Evolutionary conservation across 1,140 invertebrate species (phyloP).

Genomic region (Paracyclopina nana): DNA sequence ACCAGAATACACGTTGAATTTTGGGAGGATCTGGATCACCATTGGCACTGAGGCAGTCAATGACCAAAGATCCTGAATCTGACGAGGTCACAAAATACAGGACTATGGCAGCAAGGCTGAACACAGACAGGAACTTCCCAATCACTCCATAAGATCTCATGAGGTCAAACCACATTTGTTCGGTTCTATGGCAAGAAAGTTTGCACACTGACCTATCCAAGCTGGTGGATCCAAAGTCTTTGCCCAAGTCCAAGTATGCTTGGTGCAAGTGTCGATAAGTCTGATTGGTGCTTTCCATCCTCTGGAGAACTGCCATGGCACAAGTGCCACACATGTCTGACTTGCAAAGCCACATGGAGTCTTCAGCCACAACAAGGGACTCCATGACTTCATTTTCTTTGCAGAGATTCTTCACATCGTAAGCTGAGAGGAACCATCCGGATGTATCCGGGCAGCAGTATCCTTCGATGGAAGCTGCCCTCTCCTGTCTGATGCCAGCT

Average conservation of each 20-base stretch:
- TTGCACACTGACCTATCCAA: background rate
- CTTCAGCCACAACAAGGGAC: background rate
- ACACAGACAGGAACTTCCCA: constrained; percentile 5
- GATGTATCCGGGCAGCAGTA: constrained; percentile 6
- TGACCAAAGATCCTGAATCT: constrained; percentile 16
- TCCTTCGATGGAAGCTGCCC: background rate
- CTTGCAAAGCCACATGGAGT: background rate
- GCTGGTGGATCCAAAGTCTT: constrained; percentile 1
- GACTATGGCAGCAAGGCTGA: constrained; percentile 2
- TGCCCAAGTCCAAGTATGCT: background rate
- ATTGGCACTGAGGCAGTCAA: constrained; percentile 14
- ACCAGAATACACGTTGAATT: constrained; percentile 12
- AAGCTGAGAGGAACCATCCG: background rate
- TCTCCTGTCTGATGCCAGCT: background rate
- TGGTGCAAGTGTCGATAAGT: background rate
- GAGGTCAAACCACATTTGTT: constrained; percentile 16
- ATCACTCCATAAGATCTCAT: constrained; percentile 14
- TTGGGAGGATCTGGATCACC: constrained; percentile 12
- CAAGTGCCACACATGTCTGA: constrained; percentile 1
- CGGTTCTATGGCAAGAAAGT: background rate
- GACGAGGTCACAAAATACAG: constrained; percentile 16
- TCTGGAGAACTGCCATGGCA: background rate
- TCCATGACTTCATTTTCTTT: background rate
- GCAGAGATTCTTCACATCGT: background rate
- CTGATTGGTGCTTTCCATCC: background rate